Base-by-base conservation (phyloP, 2,797 vertebrate genomes). In the Brachymystax lenok region DNA sequence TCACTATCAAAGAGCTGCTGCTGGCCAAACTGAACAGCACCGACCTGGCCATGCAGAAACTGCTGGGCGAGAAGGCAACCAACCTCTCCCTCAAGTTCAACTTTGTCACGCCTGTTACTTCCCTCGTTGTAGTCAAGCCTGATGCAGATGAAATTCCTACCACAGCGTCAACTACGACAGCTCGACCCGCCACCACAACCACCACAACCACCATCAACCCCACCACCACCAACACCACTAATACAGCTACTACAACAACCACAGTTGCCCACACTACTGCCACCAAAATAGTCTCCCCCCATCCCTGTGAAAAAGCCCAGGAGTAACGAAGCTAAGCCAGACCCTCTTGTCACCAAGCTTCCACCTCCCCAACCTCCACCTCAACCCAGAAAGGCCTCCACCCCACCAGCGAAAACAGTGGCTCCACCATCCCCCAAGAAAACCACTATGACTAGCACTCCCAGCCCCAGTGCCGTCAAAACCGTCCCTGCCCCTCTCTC, bases 21-120 rank as follows among this genome's bases (percentile, higher is more conserved):
- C 84, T 94, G 69, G 91, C 92, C 35, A 93, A 92, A 77, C 85
- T 96, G 27, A 94, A 92, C 46, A 79, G 90, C 4, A 90, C 84
- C 0, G 93, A 97, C 75, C 80, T 91, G 0, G 79, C 86, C 0
- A 86, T 82, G 3, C 93, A 92, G 80, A 89, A 87, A 50, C 74
- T 96, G 35, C 89, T 97, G 56, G 77, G 88, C 1, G 93, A 95
- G 13, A 96, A 95, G 84, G 95, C 95, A 67, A 95, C 94, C 78
- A 96, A 95, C 52, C 90, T 97, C 13, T 96, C 96, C 1, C 92
- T 96, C 4, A 92, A 95, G 80, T 96, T 96, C 76, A 96, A 96
- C 84, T 97, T 97, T 77, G 95, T 97, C 13, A 96, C 95, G 14
- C 94, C 95, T 0, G 90, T 97, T 75, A 97, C 96, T 14, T 97